A percentile compares a stretch with the other conserved stretches of the same genome.
These are phyloP conservation scores for Chrysaora quinquecirrha DNA, from an alignment of 30 jellyfish, hydroid and myxozoan species.

Conservation along the genomic window DNA sequence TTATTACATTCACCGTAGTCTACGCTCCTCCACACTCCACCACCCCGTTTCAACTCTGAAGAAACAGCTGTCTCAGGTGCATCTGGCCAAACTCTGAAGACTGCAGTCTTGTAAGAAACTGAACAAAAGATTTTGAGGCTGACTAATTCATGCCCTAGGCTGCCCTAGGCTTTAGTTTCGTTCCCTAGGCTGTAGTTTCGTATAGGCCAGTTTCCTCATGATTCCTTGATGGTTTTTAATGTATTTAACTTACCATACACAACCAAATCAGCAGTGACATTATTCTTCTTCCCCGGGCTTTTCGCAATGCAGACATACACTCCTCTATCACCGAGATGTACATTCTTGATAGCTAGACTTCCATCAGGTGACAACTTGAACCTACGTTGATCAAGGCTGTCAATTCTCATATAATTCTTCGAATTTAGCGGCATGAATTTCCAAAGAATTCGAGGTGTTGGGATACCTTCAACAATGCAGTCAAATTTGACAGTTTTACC, in stretches of 20 bases:
- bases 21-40: no score
- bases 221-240: no score
- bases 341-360: constrained; percentile 57
- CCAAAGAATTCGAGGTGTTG: constrained; percentile 83
- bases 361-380: constrained; percentile 64
- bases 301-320: constrained; percentile 72
- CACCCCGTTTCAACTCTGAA: no score
- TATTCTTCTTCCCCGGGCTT: constrained; percentile 80
- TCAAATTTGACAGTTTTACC: constrained; percentile 65
- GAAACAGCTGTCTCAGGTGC: no score
- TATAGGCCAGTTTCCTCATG: no score
- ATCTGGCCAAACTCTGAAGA: no score
- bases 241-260: constrained; percentile 90
- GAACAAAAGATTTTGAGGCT: no score
- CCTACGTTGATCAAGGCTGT: constrained; percentile 58
- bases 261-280: constrained; percentile 70
- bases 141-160: no score
- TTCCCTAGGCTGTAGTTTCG: no score
- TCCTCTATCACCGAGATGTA: constrained; percentile 66
- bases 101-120: no score
- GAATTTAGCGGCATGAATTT: constrained; percentile 26
- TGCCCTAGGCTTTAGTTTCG: no score
- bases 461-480: constrained; percentile 81
- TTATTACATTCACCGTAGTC: no score
- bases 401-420: constrained; percentile 15